A percentile compares a stretch with the other conserved stretches of the same genome.
These are phyloP conservation scores for Coleophora flavipennella DNA, from an alignment of 2,888 invertebrate genomes.

Conservation along the genomic window DNA sequence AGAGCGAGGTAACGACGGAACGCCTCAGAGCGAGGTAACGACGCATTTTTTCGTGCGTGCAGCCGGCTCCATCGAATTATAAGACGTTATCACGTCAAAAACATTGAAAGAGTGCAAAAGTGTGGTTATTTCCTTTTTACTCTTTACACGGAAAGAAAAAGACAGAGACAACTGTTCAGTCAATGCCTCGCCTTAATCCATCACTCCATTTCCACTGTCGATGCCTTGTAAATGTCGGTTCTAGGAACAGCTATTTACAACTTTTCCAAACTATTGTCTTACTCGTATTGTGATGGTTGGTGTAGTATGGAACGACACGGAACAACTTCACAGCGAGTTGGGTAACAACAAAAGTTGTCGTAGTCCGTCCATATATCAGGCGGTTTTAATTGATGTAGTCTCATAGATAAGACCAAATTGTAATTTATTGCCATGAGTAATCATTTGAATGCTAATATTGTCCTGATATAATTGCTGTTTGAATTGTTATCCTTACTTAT, in stretches of 20 bases:
- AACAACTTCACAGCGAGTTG: slow-evolving; percentile 16
- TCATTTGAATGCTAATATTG: background rate
- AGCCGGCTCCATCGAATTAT: too few species aligned
- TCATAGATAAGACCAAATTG: slow-evolving; percentile 5
- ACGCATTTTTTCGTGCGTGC: too few species aligned
- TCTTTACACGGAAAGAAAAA: too few species aligned
- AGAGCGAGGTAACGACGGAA: too few species aligned
- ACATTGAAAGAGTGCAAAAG: too few species aligned
- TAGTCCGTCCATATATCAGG: slow-evolving; percentile 7
- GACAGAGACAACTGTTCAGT: background rate
- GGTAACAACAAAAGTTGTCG: slow-evolving; percentile 18
- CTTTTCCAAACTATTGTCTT: slow-evolving; percentile 7
- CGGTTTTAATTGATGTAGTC: slow-evolving; percentile 5
- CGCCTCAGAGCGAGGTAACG: too few species aligned
- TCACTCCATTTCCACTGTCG: too few species aligned
- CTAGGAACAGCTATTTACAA: slow-evolving; percentile 10
- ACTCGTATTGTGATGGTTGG: slow-evolving; percentile 8
- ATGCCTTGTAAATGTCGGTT: background rate
- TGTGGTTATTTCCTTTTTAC: too few species aligned
- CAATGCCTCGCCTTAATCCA: too few species aligned
- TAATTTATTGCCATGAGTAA: slow-evolving; percentile 2
- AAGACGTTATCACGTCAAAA: too few species aligned
- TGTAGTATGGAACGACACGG: slow-evolving; percentile 5
- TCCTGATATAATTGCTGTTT: too few species aligned
- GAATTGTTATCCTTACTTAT: too few species aligned